phyloP scores from a whole-genome alignment of 2,113 vertebrate species.

The Elephas maximus region DNA sequence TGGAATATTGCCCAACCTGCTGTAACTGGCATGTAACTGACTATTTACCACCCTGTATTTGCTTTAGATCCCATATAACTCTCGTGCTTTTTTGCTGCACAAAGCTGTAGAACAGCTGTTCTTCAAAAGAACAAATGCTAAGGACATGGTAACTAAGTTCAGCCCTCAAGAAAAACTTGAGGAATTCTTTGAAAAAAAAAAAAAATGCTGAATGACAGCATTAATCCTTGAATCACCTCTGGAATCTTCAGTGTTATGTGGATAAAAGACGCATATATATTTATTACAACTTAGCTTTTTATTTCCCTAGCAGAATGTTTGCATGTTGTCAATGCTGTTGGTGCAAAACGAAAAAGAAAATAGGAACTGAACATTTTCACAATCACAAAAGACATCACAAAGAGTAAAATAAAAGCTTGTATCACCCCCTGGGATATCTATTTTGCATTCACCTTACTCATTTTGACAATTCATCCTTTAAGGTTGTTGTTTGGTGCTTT shows the following conservation, averaged over 20 bases:
- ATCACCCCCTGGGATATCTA: neutral
- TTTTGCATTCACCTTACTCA: conserved; percentile 43
- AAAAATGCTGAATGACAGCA: conserved; percentile 6
- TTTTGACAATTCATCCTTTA: conserved; percentile 36
- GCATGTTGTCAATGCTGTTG: neutral
- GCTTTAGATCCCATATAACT: conserved; percentile 65
- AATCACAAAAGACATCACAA: neutral
- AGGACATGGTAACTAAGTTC: conserved; percentile 67
- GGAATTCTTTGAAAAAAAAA: conserved; percentile 69
- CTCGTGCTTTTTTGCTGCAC: conserved; percentile 60
- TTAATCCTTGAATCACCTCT: conserved; percentile 61
- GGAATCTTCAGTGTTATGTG: conserved; percentile 44
- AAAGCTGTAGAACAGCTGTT: conserved; percentile 77
- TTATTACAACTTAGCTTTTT: conserved; percentile 54
- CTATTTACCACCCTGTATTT: conserved; percentile 67
- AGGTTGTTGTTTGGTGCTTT: neutral
- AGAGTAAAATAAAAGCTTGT: neutral
- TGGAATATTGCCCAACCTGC: conserved; percentile 42
- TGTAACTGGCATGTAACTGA: conserved; percentile 36
- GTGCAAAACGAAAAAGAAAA: neutral
- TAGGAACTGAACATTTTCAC: neutral
- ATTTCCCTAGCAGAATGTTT: conserved; percentile 41
- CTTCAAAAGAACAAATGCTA: conserved; percentile 77
- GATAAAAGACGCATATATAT: conserved; percentile 44
- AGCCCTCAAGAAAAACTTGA: conserved; percentile 60